Evolutionary conservation across 2,113 vertebrate genomes (phyloP).

Genomic region (Phoxinus phoxinus): DNA sequence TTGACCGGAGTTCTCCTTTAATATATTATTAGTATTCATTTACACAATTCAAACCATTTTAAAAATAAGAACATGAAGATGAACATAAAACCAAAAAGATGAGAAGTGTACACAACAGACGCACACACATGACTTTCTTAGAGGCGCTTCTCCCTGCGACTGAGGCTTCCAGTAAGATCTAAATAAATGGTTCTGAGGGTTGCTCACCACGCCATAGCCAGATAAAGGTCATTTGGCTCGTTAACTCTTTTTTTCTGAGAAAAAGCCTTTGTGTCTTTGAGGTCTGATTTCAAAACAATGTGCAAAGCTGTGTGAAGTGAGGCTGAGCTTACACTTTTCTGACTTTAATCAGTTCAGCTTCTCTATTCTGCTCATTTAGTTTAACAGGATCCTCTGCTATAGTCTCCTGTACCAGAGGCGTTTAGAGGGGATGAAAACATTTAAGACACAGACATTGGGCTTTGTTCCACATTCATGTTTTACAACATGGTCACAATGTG

Average conservation of each 20-base stretch:
- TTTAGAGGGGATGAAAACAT: slow-evolving; percentile 68
- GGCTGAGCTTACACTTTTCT: slow-evolving; percentile 1
- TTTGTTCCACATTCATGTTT: slow-evolving; percentile 42
- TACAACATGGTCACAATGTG: slow-evolving; percentile 48
- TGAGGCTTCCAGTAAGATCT: slow-evolving; percentile 21
- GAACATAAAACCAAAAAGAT: not conserved
- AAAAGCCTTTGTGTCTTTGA: slow-evolving; percentile 26
- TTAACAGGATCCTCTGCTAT: slow-evolving; percentile 58
- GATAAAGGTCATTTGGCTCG: slow-evolving; percentile 43
- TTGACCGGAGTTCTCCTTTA: no score
- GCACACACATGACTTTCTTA: not conserved
- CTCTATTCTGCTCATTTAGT: slow-evolving; percentile 63
- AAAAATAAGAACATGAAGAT: no score
- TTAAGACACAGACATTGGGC: slow-evolving; percentile 61
- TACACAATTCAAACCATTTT: not conserved
- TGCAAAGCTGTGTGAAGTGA: not conserved
- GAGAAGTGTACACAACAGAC: not conserved
- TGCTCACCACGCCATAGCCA: slow-evolving; percentile 1
- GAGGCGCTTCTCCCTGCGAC: not conserved
- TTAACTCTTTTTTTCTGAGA: slow-evolving; percentile 27
- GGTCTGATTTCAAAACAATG: slow-evolving; percentile 40
- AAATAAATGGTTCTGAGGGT: slow-evolving; percentile 27
- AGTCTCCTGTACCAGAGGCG: slow-evolving; percentile 65
- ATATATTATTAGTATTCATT: not conserved
- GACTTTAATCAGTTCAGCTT: slow-evolving; percentile 40